Percentiles rank a stretch among this genome's conserved stretches.
Evolutionary conservation across 92 coral and sea anemone genomes (phyloP).

Genomic region (Metridium senile): DNA sequence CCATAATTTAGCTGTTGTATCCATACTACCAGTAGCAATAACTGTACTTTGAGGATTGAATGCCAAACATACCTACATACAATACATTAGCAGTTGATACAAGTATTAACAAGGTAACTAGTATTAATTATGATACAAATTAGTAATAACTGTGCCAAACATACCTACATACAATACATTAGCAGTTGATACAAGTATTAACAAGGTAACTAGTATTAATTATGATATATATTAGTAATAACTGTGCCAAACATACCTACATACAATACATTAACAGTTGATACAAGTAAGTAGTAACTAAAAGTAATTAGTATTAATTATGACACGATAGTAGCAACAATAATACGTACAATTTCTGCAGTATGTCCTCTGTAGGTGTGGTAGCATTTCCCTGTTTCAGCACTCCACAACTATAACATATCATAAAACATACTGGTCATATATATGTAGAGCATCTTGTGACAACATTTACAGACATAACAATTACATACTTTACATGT

Average conservation of each 20-base stretch:
- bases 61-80: conserved; percentile 84
- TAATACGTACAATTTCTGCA: conserved; percentile 90
- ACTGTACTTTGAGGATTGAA: conserved; percentile 98
- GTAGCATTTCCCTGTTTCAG: conserved; percentile 97
- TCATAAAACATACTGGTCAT: not conserved
- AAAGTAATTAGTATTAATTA: too few species aligned
- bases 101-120: too few species aligned
- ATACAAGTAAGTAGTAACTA: too few species aligned
- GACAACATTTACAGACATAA: too few species aligned
- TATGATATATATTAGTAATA: too few species aligned
- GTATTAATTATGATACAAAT: too few species aligned
- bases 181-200: too few species aligned
- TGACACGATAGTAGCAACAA: too few species aligned
- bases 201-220: too few species aligned
- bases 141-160: conserved; percentile 91
- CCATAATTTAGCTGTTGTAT: conserved; percentile 97
- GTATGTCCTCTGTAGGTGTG: conserved; percentile 96
- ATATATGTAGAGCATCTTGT: too few species aligned
- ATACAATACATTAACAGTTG: not conserved
- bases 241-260: conserved; percentile 95
- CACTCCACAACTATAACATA: conserved; percentile 80
- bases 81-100: too few species aligned
- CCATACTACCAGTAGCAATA: conserved; percentile 99
- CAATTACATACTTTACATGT: conserved; percentile 90
- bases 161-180: conserved; percentile 60